Evolutionary conservation across 2,888 invertebrate species (phyloP), one percentile per base, ranked within the genome.

Genomic region (Endomychus coccineus): DNA sequence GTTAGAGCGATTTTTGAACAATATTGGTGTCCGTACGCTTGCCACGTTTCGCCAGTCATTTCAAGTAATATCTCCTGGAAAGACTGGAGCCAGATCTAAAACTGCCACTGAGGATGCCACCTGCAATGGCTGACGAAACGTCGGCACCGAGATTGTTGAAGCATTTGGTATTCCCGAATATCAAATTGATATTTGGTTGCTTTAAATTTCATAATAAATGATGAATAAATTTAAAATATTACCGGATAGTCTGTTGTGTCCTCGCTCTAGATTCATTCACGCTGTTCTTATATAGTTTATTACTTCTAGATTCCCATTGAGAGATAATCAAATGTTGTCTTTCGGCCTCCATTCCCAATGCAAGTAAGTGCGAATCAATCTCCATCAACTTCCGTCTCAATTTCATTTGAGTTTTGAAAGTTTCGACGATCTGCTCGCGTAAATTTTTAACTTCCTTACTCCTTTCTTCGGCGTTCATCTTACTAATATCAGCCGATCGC

Each of bases 401-500:
- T 44, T 88, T 80, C 90, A 94, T 92, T 65, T 94, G 92, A 49
- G 89, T 90, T 56, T 89, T 87, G 62, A 94, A 94, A 1, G 87
- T 85, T 0, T 82, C 77, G 3, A 92, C 83, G 27, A 94, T 86
- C 51, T 90, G 84, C 52, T 90, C 88, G 22, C 90, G 75, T 13
- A 92, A 65, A 14, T 75, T 74, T 44, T 78, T 75, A 6, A 83
- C 64, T 49, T 62, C 62, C 11, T 49, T 50, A 19, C 52, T 55
- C 16, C 61, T 42, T 40, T 62, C 58, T 36, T 61, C 57, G 0
- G 61, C 56, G 21, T 55, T 60, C 40, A 59, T 45, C 27, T 50
- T 52, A 19, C 62, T 53, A 10, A 71, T 64, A 22, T 70, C 68
- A 4, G 70, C 71, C 1, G 64, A 74, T 63, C 71, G 67, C 2